Evolutionary conservation across 2,888 invertebrate species (phyloP).

Genomic region (Onthophagus sagittarius): DNA sequence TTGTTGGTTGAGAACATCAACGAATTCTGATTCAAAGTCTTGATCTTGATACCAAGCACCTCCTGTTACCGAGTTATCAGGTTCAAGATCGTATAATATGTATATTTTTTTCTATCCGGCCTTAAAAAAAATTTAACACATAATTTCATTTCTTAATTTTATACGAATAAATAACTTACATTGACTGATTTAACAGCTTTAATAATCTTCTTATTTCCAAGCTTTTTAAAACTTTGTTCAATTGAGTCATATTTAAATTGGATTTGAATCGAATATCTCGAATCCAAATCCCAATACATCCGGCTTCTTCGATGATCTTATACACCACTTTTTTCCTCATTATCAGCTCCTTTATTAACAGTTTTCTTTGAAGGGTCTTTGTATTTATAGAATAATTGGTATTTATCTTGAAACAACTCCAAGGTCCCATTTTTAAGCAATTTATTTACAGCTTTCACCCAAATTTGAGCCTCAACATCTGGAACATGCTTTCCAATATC

Average conservation of each 20-base stretch:
- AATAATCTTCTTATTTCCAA: constrained; percentile 94
- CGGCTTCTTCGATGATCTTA: constrained; percentile 89
- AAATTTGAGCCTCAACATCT: constrained; percentile 59
- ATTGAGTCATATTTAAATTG: constrained; percentile 82
- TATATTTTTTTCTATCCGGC: constrained; percentile 96
- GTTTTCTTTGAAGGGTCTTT: constrained; percentile 69
- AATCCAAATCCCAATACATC: constrained; percentile 97
- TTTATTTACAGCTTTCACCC: constrained; percentile 75
- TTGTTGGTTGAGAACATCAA: constrained; percentile 91
- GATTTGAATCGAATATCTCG: constrained; percentile 88
- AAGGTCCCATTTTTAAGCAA: constrained; percentile 64
- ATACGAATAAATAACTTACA: constrained; percentile 53
- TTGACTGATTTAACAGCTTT: constrained; percentile 96
- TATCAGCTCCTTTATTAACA: constrained; percentile 77
- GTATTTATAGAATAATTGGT: constrained; percentile 57
- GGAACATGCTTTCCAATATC: constrained; percentile 72
- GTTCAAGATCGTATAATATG: constrained; percentile 92
- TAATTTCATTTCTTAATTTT: too few relatives aligned
- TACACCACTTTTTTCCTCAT: constrained; percentile 93
- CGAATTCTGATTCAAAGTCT: constrained; percentile 97
- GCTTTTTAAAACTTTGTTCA: constrained; percentile 90
- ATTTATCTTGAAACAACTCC: constrained; percentile 55
- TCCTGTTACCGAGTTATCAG: constrained; percentile 92
- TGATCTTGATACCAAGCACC: constrained; percentile 98
- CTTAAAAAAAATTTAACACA: too few relatives aligned